A percentile compares a stretch with the other conserved stretches of the same genome.
phyloP scores from a whole-genome alignment of 1,140 invertebrate genomes.

The Eurosta solidaginis region DNA sequence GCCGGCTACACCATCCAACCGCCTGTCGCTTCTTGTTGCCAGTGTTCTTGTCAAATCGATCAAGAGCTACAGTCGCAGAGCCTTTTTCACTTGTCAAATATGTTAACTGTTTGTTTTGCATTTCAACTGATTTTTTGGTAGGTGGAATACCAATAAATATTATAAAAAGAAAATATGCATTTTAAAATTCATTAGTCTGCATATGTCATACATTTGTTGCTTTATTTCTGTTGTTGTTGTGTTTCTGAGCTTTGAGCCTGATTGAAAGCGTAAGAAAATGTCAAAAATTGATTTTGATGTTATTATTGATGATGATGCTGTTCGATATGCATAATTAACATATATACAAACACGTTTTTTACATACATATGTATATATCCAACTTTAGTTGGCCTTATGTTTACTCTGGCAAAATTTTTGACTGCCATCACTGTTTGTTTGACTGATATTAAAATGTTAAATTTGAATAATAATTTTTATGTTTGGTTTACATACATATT shows the following conservation, averaged over 20 bases:
- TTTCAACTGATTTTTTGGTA: conserved; percentile 15
- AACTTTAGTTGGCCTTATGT: no score
- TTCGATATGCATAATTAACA: neutral
- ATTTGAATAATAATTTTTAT: no score
- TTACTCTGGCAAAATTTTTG: no score
- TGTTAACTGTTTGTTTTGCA: conserved; percentile 18
- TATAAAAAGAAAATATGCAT: conserved; percentile 39
- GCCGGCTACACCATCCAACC: neutral
- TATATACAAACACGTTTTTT: neutral
- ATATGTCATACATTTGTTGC: conserved; percentile 43
- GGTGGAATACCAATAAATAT: neutral
- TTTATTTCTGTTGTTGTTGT: neutral
- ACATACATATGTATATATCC: neutral
- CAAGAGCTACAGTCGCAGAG: neutral
- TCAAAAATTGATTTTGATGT: conserved; percentile 44
- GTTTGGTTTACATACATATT: no score
- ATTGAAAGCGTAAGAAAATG: conserved; percentile 44
- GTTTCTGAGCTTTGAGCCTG: conserved; percentile 31
- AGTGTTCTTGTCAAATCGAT: conserved; percentile 6
- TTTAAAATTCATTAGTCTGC: conserved; percentile 60
- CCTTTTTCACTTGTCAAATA: neutral
- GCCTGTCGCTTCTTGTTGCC: conserved; percentile 5
- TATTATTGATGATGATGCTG: conserved; percentile 42
- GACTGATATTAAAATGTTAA: no score
- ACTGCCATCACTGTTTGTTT: no score